These are phyloP conservation scores for Anagrus nilaparvatae DNA, from an alignment of 1,140 invertebrate species.

Conservation along the genomic window DNA sequence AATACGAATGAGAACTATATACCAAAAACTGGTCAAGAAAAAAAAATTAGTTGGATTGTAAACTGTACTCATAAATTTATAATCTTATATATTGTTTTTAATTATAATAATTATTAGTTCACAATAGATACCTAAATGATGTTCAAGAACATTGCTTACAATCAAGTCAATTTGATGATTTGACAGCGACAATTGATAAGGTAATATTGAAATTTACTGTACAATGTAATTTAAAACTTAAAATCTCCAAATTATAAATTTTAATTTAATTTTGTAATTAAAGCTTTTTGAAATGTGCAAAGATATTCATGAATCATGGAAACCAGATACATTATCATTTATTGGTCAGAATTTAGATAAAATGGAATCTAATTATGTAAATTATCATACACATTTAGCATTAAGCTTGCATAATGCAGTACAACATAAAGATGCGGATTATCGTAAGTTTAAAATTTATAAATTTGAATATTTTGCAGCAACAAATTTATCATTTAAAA, in stretches of 20 bases:
- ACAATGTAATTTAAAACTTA: not conserved
- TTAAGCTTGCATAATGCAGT: constrained; percentile 35
- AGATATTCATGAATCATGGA: constrained; percentile 32
- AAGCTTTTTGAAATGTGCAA: constrained; percentile 37
- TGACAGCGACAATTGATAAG: constrained; percentile 33
- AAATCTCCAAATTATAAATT: not conserved
- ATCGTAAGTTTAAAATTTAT: constrained; percentile 30
- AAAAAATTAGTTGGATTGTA: not conserved
- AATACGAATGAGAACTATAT: too few species aligned
- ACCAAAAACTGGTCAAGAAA: too few species aligned
- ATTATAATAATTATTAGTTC: constrained; percentile 26
- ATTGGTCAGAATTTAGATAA: constrained; percentile 25
- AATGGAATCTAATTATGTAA: constrained; percentile 35
- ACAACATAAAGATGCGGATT: constrained; percentile 35
- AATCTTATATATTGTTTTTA: constrained; percentile 5
- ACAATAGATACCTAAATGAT: constrained; percentile 36
- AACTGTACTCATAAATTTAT: constrained; percentile 2
- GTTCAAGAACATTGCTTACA: constrained; percentile 39
- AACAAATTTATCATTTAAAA: not conserved
- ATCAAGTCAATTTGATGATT: constrained; percentile 31
- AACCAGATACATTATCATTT: constrained; percentile 25
- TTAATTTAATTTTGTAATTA: constrained; percentile 5
- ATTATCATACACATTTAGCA: constrained; percentile 36
- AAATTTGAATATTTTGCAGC: not conserved
- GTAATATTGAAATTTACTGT: constrained; percentile 17